Base-by-base conservation (phyloP, 2,888 invertebrate genomes). In the Arctia plantaginis region DNA sequence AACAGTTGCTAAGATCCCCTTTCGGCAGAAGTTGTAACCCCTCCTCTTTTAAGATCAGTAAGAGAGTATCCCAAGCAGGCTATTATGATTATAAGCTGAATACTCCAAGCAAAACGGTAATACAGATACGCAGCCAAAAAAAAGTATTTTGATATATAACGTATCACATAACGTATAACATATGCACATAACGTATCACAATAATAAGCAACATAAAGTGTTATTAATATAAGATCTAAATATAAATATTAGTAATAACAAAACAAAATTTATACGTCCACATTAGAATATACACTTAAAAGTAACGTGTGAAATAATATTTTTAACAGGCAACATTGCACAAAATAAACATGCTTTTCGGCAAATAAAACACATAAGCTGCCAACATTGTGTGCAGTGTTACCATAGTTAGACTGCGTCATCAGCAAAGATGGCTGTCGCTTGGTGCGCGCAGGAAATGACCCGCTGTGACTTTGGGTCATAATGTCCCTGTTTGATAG, bases 401-500 rank as follows among this genome's bases (percentile, higher is more conserved):
- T 95, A 95, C 96, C 96, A 89, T 96, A 93, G 84, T 92, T 92
- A 67, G 96, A 96, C 82, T 94, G 94, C 82, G 96, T 93, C 96
- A 96, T 95, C 85, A 89, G 88, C 83, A 92, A 86, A 59, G 91
- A 76, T 76, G 92, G 75, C 68, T 88, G 80, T 39, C 93, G 92
- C 84, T 88, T 90, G 83, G 86, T 77, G 78, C 94, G 93, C 85
- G 92, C 80, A 79, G 94, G 94, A 82, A 95, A 95, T 84, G 87
- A 91, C 39, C 96, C 96, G 82, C 90, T 91, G 93, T 95, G 93
- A 85, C 95, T 95, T 90, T 94, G 93, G 78, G 95, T 93, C 96
- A 96, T 96, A 85, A 93, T 44, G 79, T 95, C 95, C 93, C 96
- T 96, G 93, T 86, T 85, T 82, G 77, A 78, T 41, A 44, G 51